Evolutionary conservation across 2,888 invertebrate species (phyloP).

Genomic region (Agrochola lota): DNA sequence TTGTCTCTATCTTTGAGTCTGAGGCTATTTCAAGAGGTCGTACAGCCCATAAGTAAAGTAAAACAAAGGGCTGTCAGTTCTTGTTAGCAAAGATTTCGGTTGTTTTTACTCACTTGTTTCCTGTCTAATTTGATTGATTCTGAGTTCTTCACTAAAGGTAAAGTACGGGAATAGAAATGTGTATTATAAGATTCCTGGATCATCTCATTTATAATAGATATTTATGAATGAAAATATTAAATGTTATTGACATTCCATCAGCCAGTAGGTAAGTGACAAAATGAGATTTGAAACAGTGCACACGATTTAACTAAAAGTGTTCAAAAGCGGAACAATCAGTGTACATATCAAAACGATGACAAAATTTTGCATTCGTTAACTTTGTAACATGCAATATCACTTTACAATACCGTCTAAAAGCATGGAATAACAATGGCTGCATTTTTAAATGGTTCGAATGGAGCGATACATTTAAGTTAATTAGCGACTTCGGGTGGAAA

Average conservation of each 20-base stretch:
- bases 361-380: constrained; percentile 50
- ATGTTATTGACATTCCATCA: constrained; percentile 13
- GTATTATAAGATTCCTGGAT: background rate
- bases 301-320: constrained; percentile 42
- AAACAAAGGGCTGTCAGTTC: constrained; percentile 80
- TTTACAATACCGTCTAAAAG: constrained; percentile 49
- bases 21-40: constrained; percentile 78
- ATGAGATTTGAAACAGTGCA: constrained; percentile 33
- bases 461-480: constrained; percentile 76
- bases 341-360: constrained; percentile 39
- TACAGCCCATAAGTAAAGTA: constrained; percentile 73
- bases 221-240: constrained; percentile 1
- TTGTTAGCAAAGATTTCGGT: constrained; percentile 81
- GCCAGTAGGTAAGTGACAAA: constrained; percentile 26
- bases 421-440: constrained; percentile 48
- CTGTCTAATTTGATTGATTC: constrained; percentile 78
- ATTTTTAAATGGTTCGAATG: constrained; percentile 64
- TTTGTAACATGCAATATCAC: constrained; percentile 55
- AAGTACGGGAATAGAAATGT: constrained; percentile 9
- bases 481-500: constrained; percentile 82
- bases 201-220: background rate
- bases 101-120: constrained; percentile 72
- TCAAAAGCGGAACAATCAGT: constrained; percentile 34
- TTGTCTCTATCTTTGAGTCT: constrained; percentile 73
- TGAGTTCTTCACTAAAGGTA: constrained; percentile 48